phyloP scores from a whole-genome alignment of 2,797 vertebrate species.

The Cryptoblepharus egeriae region DNA sequence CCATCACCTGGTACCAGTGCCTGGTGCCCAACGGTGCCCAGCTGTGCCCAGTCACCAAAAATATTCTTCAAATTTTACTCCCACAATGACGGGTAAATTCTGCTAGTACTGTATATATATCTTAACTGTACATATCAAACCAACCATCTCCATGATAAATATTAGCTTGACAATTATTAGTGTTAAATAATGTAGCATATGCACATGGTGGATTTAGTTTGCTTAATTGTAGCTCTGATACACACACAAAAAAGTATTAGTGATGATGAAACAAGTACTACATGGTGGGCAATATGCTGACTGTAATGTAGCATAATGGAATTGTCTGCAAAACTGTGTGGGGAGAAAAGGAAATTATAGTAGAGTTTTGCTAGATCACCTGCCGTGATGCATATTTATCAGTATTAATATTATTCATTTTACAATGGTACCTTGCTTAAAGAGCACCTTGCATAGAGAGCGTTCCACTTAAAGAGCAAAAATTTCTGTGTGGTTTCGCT shows the following conservation, averaged over 20 bases:
- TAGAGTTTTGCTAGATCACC: constrained; percentile 66
- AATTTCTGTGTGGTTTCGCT: too few relatives aligned
- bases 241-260: constrained; percentile 37
- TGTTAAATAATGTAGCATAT: constrained; percentile 3
- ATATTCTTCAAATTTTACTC: too few relatives aligned
- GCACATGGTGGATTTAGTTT: background rate
- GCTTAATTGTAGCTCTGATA: constrained; percentile 24
- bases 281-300: background rate
- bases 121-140: background rate
- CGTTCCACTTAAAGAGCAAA: too few relatives aligned
- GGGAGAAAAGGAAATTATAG: constrained; percentile 62
- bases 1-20: too few relatives aligned
- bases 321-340: constrained; percentile 13
- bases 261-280: constrained; percentile 11
- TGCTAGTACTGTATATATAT: too few relatives aligned
- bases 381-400: constrained; percentile 50
- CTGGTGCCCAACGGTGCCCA: too few relatives aligned
- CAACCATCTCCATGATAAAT: background rate
- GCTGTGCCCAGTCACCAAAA: too few relatives aligned
- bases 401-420: constrained; percentile 9
- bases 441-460: too few relatives aligned
- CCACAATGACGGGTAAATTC: too few relatives aligned
- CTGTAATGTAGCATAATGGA: background rate
- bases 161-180: background rate
- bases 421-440: too few relatives aligned